Percentiles rank a stretch among this genome's conserved stretches.
Evolutionary conservation across 2,797 vertebrate genomes (phyloP).

Genomic region (Sebastes hopkinsi): DNA sequence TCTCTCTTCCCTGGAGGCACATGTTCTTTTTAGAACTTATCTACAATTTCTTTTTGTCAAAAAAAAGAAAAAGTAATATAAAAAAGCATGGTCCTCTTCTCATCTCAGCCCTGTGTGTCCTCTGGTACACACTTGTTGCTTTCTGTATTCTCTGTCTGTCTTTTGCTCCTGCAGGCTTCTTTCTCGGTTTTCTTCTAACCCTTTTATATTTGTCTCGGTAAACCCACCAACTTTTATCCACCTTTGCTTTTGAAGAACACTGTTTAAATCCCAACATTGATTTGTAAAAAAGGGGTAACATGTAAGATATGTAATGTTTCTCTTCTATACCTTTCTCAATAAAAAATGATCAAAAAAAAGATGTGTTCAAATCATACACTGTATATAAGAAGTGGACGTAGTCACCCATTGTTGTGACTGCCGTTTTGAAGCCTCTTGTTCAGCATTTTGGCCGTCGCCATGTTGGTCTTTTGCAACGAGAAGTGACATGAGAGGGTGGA

Average conservation of each 20-base stretch:
- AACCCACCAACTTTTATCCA: background rate
- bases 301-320: too few species aligned
- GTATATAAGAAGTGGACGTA: too few species aligned
- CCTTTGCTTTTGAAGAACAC: background rate
- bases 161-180: background rate
- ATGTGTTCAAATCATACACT: too few species aligned
- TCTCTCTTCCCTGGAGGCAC: slow-evolving; percentile 41
- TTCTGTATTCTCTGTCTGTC: background rate
- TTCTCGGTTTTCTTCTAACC: background rate
- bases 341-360: too few species aligned
- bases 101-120: background rate
- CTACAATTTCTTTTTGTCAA: slow-evolving; percentile 16
- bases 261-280: background rate
- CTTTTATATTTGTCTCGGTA: background rate
- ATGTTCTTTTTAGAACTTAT: slow-evolving; percentile 36
- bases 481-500: too few species aligned
- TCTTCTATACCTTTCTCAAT: too few species aligned
- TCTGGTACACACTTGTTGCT: background rate
- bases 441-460: too few species aligned
- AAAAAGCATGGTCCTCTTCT: background rate
- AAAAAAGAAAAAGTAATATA: background rate
- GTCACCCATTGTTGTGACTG: too few species aligned
- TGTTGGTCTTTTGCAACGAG: too few species aligned
- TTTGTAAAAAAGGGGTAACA: too few species aligned
- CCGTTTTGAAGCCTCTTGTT: too few species aligned